Percentiles rank a stretch among this genome's conserved stretches.
phyloP scores from a whole-genome alignment of 2,113 vertebrate genomes.

The Eidolon helvum region DNA sequence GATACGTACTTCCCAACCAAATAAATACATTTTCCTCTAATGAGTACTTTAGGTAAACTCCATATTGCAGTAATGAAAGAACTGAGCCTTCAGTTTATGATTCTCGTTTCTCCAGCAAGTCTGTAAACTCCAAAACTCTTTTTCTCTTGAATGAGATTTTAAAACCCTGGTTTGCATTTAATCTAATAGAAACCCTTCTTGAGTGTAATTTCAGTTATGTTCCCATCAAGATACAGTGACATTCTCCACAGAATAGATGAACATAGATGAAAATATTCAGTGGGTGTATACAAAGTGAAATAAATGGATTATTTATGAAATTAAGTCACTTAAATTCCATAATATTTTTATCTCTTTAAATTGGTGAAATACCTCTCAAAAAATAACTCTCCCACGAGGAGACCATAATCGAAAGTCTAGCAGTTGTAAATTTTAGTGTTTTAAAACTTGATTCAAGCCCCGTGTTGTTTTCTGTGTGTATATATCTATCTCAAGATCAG shows the following conservation, averaged over 20 bases:
- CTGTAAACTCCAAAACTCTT: neutral
- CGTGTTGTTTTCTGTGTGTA: neutral
- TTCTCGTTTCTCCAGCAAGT: neutral
- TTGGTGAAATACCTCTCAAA: neutral
- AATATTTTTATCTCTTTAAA: slow-evolving; percentile 10
- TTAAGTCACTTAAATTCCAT: slow-evolving; percentile 8
- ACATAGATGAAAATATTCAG: neutral
- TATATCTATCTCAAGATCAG: neutral
- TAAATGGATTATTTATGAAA: neutral
- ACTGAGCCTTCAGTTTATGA: neutral
- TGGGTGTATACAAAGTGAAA: neutral
- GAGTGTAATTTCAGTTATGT: neutral
- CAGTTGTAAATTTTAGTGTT: neutral
- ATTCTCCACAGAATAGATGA: neutral
- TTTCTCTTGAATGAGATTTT: neutral
- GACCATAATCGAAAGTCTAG: neutral
- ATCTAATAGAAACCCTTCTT: neutral
- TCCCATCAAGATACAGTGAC: neutral
- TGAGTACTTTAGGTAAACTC: neutral
- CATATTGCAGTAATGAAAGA: neutral
- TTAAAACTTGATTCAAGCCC: neutral
- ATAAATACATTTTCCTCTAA: neutral
- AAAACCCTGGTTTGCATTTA: neutral
- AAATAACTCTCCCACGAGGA: neutral
- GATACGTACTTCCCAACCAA: neutral